A percentile compares a stretch with the other conserved stretches of the same genome.
These are phyloP conservation scores for Sthenelais limicola DNA, from an alignment of 2,888 invertebrate genomes.

Conservation along the genomic window DNA sequence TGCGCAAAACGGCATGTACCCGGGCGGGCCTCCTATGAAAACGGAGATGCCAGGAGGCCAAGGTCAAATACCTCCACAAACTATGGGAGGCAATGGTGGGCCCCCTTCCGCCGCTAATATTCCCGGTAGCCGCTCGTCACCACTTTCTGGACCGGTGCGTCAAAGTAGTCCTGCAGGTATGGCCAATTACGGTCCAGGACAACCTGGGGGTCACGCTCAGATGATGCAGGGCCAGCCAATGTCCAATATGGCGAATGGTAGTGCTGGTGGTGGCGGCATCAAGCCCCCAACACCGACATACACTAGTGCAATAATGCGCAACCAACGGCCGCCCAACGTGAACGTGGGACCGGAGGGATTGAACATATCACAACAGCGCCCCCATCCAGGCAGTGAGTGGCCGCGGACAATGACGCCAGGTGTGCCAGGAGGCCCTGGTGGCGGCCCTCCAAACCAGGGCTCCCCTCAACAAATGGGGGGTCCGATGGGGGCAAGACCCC, in stretches of 20 bases:
- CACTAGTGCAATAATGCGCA: conserved; percentile 69
- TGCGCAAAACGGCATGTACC: conserved; percentile 22
- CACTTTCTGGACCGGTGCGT: neutral
- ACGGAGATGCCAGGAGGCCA: neutral
- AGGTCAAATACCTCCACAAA: neutral
- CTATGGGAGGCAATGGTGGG: neutral
- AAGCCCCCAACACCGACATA: conserved; percentile 54
- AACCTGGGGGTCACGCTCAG: neutral
- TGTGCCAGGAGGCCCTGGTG: conserved; percentile 71
- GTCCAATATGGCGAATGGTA: neutral
- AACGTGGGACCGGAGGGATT: conserved; percentile 76
- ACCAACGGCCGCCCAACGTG: conserved; percentile 78
- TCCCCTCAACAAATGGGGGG: conserved; percentile 46
- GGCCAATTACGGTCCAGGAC: conserved; percentile 35
- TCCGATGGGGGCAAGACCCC: conserved; percentile 39
- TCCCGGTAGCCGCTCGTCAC: neutral
- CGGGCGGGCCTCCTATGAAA: neutral
- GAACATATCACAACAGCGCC: conserved; percentile 72
- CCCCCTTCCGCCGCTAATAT: neutral
- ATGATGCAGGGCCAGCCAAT: conserved; percentile 31
- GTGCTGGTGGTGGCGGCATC: conserved; percentile 34
- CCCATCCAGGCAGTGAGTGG: conserved; percentile 73
- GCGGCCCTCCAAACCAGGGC: neutral
- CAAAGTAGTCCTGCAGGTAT: conserved; percentile 11
- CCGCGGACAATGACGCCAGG: conserved; percentile 69